Conservation (phyloP, 2,797 vertebrate genomes). For the Odontamblyopus lacepedii region DNA sequence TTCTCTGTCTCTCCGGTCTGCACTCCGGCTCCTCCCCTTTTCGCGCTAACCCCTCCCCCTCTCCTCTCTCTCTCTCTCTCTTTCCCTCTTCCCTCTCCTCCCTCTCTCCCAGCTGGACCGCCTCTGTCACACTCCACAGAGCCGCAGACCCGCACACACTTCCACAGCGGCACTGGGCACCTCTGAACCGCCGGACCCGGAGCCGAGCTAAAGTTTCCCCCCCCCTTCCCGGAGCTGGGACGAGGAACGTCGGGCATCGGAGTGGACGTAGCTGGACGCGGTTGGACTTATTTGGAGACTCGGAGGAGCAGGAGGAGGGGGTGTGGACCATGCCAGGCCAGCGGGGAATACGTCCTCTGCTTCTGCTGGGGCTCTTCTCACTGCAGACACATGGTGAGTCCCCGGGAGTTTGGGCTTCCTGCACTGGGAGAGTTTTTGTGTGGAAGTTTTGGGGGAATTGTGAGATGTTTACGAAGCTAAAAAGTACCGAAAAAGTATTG, state of each 20-base stretch:
- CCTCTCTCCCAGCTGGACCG: conserved; percentile 62
- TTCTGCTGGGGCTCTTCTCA: conserved; percentile 68
- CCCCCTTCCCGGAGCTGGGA: background rate
- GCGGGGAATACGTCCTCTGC: conserved; percentile 66
- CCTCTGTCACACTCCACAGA: conserved; percentile 39
- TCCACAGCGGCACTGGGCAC: conserved; percentile 31
- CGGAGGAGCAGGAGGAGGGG: conserved; percentile 49
- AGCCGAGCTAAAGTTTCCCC: background rate
- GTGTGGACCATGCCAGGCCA: conserved; percentile 65
- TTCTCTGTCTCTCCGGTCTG: conserved; percentile 34
- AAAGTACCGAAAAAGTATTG: too few species aligned
- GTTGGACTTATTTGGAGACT: background rate
- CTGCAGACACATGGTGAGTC: conserved; percentile 70
- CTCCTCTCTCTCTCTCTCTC: conserved; percentile 29
- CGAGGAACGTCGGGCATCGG: background rate
- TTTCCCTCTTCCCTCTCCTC: conserved; percentile 26
- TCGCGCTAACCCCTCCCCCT: conserved; percentile 53
- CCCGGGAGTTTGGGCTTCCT: conserved; percentile 10
- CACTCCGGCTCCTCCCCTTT: conserved; percentile 64
- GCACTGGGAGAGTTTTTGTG: background rate
- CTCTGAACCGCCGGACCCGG: background rate
- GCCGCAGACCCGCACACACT: conserved; percentile 65
- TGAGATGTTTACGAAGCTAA: background rate
- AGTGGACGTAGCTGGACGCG: background rate
- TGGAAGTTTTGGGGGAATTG: background rate